Evolutionary conservation across 2,888 invertebrate genomes (phyloP), one percentile per base, ranked within the genome.

Genomic region (Dioctria linearis): DNA sequence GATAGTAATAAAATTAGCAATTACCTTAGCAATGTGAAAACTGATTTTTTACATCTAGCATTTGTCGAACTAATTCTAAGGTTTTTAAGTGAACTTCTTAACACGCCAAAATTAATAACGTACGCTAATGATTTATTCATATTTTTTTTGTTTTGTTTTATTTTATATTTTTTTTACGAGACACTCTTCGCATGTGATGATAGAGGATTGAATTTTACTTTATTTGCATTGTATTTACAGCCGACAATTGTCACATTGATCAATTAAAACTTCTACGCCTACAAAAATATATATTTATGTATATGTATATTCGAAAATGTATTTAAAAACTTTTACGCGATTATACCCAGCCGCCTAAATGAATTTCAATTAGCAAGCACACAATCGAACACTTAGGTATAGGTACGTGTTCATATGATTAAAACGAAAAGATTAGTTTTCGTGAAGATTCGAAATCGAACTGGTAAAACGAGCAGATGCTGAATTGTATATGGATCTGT

Each of bases 21-120:
- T 37, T 69, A 69, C 43, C 69, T 69, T 69, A 69, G 69, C 49
- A 69, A 69, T 69, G 69, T 69, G 69, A 49, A 25, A 69, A 69
- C 69, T 11, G 54, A 37, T 69, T 46, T 37, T 67, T 67, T 8
- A 25, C 25, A 65, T 40, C 46, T 67, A 67, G 46, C 43, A 46
- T 42, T 25, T 46, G 0, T 46, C 46, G 49, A 11, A 5, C 46
- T 67, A 67, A 67, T 51, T 11, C 69, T 69, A 69, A 69, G 69
- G 37, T 49, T 51, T 69, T 51, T 49, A 39, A 51, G 51, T 51
- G 54, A 69, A 69, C 37, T 69, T 69, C 54, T 51, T 49, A 69
- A 69, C 69, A 25, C 25, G 51, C 69, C 51, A 69, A 69, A 69
- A 5, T 11, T 54, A 11, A 11, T 54, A 54, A n/a, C 54, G 25